Base-by-base conservation (phyloP, 2,113 vertebrate species). In the Willisornis vidua region DNA sequence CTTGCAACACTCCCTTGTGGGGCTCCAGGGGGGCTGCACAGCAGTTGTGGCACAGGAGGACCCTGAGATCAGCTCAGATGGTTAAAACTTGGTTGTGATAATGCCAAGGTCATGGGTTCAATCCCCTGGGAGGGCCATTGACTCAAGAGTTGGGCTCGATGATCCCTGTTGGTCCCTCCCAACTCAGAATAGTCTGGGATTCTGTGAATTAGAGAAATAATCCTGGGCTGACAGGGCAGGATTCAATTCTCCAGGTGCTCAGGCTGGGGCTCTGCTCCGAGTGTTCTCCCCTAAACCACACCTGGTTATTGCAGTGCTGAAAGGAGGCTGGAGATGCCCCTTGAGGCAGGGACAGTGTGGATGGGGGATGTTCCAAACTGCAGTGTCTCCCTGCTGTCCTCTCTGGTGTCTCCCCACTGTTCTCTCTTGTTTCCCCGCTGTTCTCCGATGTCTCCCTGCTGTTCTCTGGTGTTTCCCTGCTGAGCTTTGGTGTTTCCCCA, bases 281-380 rank as follows among this genome's bases (percentile, higher is more conserved):
- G 6, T 43, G 41, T 33, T 45, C 65, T 68, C 65, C 45, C 43
- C 54, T 28, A 28, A 82, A n/a, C 58, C 23, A 28, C 29, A 55
- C 4, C 31, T 14, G 26, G 3, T 28, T 22, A 7, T 49, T 14
- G 26, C 41, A 19, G 22, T 2, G 17, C 26, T 29, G 61, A 19
- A 37, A 17, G 61, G 8, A 74, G 74, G 14, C 19, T 25, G 37
- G 48, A 10, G n/a, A 2, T 4, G 19, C 22, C 65, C 49, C 29
- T 13, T 6, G 1, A 35, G 57, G 2, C 35, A 0, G 33, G 7
- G 39, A 0, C 33, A 2, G 1, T 0, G 10, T 5, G 5, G n/a
- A 19, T 1, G 19, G 48, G 7, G 15, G 14, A 15, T 8, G 78
- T 59, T 10, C 55, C 65, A 33, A n/a, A 54, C 51, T 0, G 7